A percentile compares a stretch with the other conserved stretches of the same genome.
Conservation (phyloP, 2,113 vertebrate species). For the Dipodomys stephensi region DNA sequence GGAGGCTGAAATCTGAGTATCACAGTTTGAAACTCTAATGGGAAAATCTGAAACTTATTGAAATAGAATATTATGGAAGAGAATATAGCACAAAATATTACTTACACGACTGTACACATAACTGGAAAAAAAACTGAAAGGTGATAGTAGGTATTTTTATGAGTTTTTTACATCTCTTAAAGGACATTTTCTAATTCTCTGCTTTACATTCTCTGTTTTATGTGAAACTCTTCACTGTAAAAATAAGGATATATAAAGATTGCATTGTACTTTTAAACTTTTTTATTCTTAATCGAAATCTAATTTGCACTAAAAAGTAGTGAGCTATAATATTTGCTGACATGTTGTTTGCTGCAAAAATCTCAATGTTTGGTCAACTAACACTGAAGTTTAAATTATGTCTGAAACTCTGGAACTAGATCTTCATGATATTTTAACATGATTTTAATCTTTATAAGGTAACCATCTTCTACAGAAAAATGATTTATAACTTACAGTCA, state of each 20-base stretch:
- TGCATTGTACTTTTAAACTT: not conserved
- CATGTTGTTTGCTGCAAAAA: slow-evolving; percentile 54
- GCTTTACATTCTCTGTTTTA: not conserved
- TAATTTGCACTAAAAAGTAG: slow-evolving; percentile 31
- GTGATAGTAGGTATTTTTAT: not conserved
- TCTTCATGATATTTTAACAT: slow-evolving; percentile 61
- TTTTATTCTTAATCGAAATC: slow-evolving; percentile 60
- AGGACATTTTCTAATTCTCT: slow-evolving; percentile 52
- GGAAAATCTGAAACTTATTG: slow-evolving; percentile 47
- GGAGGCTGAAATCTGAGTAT: too few relatives aligned
- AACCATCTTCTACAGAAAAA: not conserved
- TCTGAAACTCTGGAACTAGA: slow-evolving; percentile 63
- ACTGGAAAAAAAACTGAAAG: not conserved
- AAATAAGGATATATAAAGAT: slow-evolving; percentile 58
- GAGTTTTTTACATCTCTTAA: slow-evolving; percentile 37
- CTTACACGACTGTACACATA: slow-evolving; percentile 50
- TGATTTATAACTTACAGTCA: slow-evolving; percentile 91
- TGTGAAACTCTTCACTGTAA: slow-evolving; percentile 37
- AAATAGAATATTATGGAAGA: not conserved
- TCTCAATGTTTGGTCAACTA: slow-evolving; percentile 56
- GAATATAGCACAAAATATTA: slow-evolving; percentile 30
- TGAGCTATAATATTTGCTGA: slow-evolving; percentile 44
- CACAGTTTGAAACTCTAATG: not conserved
- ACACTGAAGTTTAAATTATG: slow-evolving; percentile 63
- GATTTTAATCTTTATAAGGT: slow-evolving; percentile 45